Evolutionary conservation across 2,797 vertebrate species (phyloP).

Genomic region (Myotis daubentonii): DNA sequence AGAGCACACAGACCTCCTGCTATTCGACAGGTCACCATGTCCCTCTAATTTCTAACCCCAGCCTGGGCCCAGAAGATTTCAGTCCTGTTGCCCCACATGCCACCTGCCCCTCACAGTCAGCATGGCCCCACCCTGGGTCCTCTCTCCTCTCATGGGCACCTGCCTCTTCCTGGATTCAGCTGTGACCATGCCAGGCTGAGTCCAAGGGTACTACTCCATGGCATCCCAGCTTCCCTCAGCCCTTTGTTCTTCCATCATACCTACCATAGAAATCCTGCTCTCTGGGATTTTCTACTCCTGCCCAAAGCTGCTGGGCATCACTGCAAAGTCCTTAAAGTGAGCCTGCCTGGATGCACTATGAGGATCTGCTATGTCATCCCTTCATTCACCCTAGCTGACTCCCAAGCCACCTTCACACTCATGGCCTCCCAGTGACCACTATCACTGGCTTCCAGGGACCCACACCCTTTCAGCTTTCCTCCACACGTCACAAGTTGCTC

Average conservation of each 20-base stretch:
- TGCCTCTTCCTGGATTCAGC: neutral
- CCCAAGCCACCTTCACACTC: neutral
- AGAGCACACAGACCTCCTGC: neutral
- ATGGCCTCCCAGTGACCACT: neutral
- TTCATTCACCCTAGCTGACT: neutral
- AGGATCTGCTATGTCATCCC: neutral
- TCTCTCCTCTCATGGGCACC: neutral
- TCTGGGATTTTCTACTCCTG: neutral
- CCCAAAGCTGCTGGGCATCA: neutral
- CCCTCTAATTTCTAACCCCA: neutral
- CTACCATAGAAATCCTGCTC: neutral
- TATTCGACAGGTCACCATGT: neutral
- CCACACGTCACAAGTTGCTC: neutral
- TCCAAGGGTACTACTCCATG: neutral
- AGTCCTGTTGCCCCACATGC: neutral
- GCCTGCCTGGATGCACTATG: neutral
- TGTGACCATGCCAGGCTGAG: neutral
- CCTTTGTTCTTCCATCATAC: neutral
- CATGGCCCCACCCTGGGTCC: neutral
- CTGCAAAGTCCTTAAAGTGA: neutral
- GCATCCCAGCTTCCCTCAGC: neutral
- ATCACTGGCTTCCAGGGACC: neutral
- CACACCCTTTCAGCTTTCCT: neutral
- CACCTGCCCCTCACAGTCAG: neutral
- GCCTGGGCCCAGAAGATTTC: neutral